Evolutionary conservation across 1,140 invertebrate genomes (phyloP).

Genomic region (Drosophila navojoa): DNA sequence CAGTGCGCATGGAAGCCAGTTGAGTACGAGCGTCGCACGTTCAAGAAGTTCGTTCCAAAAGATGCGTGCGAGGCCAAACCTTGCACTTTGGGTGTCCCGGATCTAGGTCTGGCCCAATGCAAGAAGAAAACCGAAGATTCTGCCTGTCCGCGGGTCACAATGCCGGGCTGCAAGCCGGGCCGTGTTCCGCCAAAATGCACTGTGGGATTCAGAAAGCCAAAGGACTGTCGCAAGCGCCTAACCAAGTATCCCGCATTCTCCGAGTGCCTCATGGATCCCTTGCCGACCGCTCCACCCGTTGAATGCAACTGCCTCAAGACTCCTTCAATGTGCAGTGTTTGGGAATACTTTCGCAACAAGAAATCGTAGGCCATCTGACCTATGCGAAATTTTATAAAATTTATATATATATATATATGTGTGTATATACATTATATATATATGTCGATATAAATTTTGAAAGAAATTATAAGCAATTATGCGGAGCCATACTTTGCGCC

Average conservation of each 20-base stretch:
- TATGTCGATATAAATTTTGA: no score
- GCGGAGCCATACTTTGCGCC: no score
- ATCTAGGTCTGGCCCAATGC: constrained; percentile 7
- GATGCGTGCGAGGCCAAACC: background rate
- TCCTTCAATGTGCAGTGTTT: constrained; percentile 64
- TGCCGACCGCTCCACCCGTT: constrained; percentile 29
- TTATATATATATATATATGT: no score
- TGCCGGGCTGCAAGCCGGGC: constrained; percentile 25
- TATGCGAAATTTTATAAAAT: no score
- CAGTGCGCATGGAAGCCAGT: constrained; percentile 20
- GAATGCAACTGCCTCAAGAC: constrained; percentile 51
- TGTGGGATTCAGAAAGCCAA: background rate
- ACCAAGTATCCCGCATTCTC: constrained; percentile 68
- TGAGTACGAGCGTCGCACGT: background rate
- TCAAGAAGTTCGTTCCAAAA: background rate
- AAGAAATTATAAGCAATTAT: no score
- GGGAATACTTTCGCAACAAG: constrained; percentile 58
- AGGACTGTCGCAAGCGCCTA: constrained; percentile 24
- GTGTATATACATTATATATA: no score
- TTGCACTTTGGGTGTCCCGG: background rate
- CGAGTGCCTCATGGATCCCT: constrained; percentile 51
- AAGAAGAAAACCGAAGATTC: background rate
- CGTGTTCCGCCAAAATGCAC: constrained; percentile 32
- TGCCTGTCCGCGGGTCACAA: constrained; percentile 24
- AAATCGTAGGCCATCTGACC: constrained; percentile 40